Percentiles rank a stretch among this genome's conserved stretches.
These are phyloP conservation scores for Glyptemys insculpta DNA, from an alignment of 2,797 vertebrate genomes.

Conservation along the genomic window DNA sequence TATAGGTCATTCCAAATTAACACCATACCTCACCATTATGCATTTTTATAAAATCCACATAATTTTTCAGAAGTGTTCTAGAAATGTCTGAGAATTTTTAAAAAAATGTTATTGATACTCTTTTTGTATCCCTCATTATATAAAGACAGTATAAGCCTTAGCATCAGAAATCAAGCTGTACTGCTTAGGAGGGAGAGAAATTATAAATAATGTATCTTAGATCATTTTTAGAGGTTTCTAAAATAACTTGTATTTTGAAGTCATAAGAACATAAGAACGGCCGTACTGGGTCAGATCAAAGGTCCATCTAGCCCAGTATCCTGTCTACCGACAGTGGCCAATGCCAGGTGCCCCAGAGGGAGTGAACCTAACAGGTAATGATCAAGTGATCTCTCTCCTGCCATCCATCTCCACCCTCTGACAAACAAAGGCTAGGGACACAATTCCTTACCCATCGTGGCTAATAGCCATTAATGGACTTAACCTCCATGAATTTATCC, in stretches of 20 bases:
- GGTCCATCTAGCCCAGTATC: no score
- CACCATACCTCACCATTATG: fast-evolving
- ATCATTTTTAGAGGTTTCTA: background rate
- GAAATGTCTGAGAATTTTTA: background rate
- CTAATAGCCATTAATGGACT: no score
- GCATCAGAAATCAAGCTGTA: background rate
- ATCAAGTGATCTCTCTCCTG: no score
- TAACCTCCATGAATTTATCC: no score
- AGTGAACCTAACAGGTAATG: no score
- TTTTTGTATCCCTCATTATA: background rate
- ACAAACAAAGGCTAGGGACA: no score
- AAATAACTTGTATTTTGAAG: background rate
- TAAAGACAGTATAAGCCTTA: background rate
- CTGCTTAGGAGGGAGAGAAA: background rate
- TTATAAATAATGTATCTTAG: background rate
- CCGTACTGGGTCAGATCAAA: no score
- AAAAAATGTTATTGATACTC: background rate
- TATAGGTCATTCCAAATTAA: background rate
- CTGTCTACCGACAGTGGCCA: no score
- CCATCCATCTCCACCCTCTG: no score
- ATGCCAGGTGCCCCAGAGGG: no score
- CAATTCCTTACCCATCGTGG: no score
- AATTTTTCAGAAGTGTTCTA: background rate
- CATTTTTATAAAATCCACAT: background rate
- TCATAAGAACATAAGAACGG: no score